These are phyloP conservation scores for Exaiptasia diaphana DNA, from an alignment of 64 coral and sea anemone genomes.

Conservation along the genomic window DNA sequence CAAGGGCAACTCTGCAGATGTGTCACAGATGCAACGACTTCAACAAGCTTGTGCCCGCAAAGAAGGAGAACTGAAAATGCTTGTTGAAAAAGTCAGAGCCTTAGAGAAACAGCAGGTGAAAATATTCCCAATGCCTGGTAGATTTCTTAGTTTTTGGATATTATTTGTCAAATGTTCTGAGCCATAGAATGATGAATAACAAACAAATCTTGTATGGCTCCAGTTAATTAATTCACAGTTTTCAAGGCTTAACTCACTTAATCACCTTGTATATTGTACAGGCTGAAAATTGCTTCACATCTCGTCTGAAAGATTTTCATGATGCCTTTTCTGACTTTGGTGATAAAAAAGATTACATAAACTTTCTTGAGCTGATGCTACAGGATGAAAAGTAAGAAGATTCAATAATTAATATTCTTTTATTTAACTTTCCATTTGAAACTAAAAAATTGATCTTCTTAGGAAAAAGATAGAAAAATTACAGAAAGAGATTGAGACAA, in stretches of 20 bases:
- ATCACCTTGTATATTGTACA: neutral
- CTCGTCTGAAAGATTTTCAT: slow-evolving; percentile 75
- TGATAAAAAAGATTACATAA: slow-evolving; percentile 88
- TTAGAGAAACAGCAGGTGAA: slow-evolving; percentile 64
- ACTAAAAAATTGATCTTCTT: too few species aligned
- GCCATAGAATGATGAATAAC: too few species aligned
- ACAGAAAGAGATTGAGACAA: slow-evolving; percentile 84
- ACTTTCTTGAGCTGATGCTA: slow-evolving; percentile 68
- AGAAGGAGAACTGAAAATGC: slow-evolving; percentile 79
- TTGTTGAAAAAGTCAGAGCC: slow-evolving; percentile 60
- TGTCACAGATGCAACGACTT: slow-evolving; percentile 71
- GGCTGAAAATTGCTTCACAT: neutral
- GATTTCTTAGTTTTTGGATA: too few species aligned
- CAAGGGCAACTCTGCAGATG: slow-evolving; percentile 74
- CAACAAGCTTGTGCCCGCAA: slow-evolving; percentile 61
- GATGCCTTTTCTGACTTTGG: slow-evolving; percentile 92
- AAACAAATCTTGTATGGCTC: too few species aligned
- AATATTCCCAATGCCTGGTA: neutral
- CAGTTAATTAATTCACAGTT: too few species aligned
- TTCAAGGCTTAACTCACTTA: neutral
- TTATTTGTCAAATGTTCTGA: too few species aligned
- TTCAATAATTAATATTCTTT: neutral
- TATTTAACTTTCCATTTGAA: neutral
- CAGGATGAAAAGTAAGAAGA: slow-evolving; percentile 70
- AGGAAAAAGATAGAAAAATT: slow-evolving; percentile 45